Evolutionary conservation across 92 coral and sea anemone species (phyloP).

Genomic region (Palythoa heliodiscus): DNA sequence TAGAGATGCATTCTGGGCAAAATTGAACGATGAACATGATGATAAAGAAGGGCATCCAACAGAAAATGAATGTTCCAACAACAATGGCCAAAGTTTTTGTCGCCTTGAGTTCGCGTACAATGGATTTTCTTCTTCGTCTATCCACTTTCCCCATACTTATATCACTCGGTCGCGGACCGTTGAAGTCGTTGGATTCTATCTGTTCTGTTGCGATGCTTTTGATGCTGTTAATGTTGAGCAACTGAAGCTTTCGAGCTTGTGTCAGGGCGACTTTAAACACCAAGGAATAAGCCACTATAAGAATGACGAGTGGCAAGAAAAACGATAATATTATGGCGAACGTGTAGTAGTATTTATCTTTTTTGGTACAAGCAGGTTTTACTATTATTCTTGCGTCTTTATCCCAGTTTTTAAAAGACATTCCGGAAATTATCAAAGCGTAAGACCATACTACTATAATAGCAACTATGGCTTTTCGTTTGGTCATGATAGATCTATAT

Average conservation of each 20-base stretch:
- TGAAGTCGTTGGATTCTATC: constrained; percentile 40
- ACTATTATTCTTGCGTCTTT: constrained; percentile 49
- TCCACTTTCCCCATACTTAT: constrained; percentile 75
- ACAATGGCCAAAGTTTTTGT: constrained; percentile 95
- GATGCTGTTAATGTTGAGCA: constrained; percentile 44
- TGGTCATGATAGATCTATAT: constrained; percentile 85
- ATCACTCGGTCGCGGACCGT: constrained; percentile 61
- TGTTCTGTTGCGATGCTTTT: constrained; percentile 56
- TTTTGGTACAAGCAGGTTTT: constrained; percentile 69
- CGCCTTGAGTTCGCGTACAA: constrained; percentile 94
- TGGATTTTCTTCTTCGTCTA: constrained; percentile 73
- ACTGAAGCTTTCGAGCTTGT: constrained; percentile 81
- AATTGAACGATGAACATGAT: constrained; percentile 79
- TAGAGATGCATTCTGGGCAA: constrained; percentile 57
- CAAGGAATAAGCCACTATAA: constrained; percentile 85
- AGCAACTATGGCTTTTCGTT: constrained; percentile 63
- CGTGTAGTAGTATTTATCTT: constrained; percentile 80
- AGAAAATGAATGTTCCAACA: constrained; percentile 88
- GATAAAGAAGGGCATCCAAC: constrained; percentile 92
- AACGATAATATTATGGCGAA: constrained; percentile 81
- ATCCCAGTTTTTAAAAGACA: constrained; percentile 86
- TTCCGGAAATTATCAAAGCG: constrained; percentile 68
- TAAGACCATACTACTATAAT: constrained; percentile 82
- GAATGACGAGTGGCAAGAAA: constrained; percentile 77
- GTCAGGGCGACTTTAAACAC: constrained; percentile 91